A percentile compares a stretch with the other conserved stretches of the same genome.
These are phyloP conservation scores for Ceyx cyanopectus DNA, from an alignment of 2,113 vertebrate genomes.

Conservation along the genomic window DNA sequence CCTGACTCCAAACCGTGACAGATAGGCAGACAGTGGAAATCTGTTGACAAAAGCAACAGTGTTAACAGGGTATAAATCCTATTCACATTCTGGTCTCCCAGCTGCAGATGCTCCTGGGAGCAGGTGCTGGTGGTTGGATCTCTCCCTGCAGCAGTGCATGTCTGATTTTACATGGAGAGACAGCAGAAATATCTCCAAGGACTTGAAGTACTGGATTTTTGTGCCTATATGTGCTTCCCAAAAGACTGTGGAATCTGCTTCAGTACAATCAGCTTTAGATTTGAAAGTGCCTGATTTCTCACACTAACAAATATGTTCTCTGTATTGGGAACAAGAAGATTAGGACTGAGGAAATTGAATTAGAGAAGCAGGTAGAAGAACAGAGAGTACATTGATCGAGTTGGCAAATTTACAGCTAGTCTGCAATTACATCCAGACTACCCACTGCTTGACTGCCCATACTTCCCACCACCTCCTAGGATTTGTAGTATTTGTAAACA, in stretches of 20 bases:
- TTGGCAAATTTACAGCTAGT: background rate
- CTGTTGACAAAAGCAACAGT: background rate
- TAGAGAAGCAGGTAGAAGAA: background rate
- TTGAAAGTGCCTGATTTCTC: background rate
- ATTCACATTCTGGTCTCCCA: background rate
- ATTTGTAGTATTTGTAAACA: background rate
- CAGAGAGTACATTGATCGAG: background rate
- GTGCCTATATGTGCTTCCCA: rapidly evolving
- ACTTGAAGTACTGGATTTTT: background rate
- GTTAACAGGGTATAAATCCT: background rate
- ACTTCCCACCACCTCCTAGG: background rate
- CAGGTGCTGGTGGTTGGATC: background rate
- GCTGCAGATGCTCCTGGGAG: background rate
- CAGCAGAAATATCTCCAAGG: background rate
- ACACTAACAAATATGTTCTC: background rate
- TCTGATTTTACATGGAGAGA: background rate
- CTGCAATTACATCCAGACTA: rapidly evolving
- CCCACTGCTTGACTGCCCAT: background rate
- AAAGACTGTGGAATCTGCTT: background rate
- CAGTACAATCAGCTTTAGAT: background rate
- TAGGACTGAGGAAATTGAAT: background rate
- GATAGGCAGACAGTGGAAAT: background rate
- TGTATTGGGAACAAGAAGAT: background rate
- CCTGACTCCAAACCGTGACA: no score
- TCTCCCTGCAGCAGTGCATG: background rate